A percentile compares a stretch with the other conserved stretches of the same genome.
Evolutionary conservation across 1,140 invertebrate species (phyloP).

Genomic region (Archivesica marissinica): DNA sequence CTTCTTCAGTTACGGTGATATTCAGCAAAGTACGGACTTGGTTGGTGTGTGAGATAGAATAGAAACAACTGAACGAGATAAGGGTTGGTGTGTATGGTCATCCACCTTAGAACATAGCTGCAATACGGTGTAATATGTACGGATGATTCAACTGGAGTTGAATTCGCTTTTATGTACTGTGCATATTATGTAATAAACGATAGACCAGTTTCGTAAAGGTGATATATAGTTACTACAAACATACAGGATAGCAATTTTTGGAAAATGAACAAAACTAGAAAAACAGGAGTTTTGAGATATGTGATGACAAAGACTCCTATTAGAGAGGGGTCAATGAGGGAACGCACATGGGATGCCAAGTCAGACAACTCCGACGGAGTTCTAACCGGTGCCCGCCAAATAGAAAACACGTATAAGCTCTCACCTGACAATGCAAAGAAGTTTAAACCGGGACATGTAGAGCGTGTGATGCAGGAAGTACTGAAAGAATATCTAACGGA

Average conservation of each 20-base stretch:
- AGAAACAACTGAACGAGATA: neutral
- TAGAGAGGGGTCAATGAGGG: constrained; percentile 42
- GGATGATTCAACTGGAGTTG: neutral
- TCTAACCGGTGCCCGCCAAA: neutral
- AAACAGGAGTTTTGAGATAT: constrained; percentile 35
- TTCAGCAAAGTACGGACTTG: too few relatives aligned
- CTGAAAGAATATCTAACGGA: constrained; percentile 48
- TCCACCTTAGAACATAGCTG: neutral
- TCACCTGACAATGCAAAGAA: constrained; percentile 49
- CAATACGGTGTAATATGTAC: neutral
- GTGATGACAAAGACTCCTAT: constrained; percentile 55
- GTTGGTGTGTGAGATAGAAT: too few relatives aligned
- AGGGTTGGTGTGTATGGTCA: neutral
- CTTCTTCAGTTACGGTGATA: too few relatives aligned
- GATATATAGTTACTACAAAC: neutral
- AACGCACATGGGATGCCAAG: constrained; percentile 40
- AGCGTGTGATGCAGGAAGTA: constrained; percentile 52
- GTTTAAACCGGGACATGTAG: constrained; percentile 57
- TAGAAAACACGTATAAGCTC: constrained; percentile 66
- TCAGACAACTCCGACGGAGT: constrained; percentile 35
- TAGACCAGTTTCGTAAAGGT: neutral
- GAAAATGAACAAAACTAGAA: constrained; percentile 27
- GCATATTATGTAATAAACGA: neutral
- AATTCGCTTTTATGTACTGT: neutral
- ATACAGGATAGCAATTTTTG: neutral